Evolutionary conservation across 2,113 vertebrate genomes (phyloP).

Genomic region (Phodopus roborovskii): DNA sequence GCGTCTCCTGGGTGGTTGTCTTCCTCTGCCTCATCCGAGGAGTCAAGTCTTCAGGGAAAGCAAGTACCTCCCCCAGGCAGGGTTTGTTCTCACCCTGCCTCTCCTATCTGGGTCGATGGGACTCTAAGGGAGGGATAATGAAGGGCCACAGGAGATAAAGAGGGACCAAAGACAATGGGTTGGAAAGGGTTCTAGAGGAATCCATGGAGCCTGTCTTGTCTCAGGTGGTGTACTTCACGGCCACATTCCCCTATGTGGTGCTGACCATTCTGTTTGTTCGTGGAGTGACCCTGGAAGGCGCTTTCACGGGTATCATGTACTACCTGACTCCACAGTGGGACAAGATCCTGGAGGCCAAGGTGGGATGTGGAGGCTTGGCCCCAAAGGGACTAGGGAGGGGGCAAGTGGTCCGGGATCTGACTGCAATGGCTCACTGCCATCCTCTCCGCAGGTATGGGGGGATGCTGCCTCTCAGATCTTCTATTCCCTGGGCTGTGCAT

Average conservation of each 20-base stretch:
- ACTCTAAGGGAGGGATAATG: neutral
- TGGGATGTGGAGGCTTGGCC: slow-evolving; percentile 62
- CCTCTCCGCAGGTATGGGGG: slow-evolving; percentile 94
- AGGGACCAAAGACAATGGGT: too few relatives aligned
- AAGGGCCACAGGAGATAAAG: neutral
- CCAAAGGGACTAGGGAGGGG: fast-evolving
- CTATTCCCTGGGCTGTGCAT: slow-evolving; percentile 97
- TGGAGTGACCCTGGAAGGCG: slow-evolving; percentile 96
- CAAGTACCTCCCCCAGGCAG: slow-evolving; percentile 72
- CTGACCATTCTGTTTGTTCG: slow-evolving; percentile 98
- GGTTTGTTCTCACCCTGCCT: neutral
- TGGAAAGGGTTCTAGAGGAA: neutral
- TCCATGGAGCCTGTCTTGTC: neutral
- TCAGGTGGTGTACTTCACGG: slow-evolving; percentile 99
- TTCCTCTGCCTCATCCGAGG: slow-evolving; percentile 99
- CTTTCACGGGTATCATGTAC: slow-evolving; percentile 95
- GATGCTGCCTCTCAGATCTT: slow-evolving; percentile 99
- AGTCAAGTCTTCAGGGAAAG: slow-evolving; percentile 99
- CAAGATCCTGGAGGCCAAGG: slow-evolving; percentile 98
- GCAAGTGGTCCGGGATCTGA: neutral
- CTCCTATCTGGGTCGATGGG: neutral
- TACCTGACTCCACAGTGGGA: slow-evolving; percentile 99
- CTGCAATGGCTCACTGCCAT: neutral
- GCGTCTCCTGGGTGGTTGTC: slow-evolving; percentile 96
- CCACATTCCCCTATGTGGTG: slow-evolving; percentile 97